phyloP scores from a whole-genome alignment of 2,113 vertebrate species.

The Eupsittula cactorum region DNA sequence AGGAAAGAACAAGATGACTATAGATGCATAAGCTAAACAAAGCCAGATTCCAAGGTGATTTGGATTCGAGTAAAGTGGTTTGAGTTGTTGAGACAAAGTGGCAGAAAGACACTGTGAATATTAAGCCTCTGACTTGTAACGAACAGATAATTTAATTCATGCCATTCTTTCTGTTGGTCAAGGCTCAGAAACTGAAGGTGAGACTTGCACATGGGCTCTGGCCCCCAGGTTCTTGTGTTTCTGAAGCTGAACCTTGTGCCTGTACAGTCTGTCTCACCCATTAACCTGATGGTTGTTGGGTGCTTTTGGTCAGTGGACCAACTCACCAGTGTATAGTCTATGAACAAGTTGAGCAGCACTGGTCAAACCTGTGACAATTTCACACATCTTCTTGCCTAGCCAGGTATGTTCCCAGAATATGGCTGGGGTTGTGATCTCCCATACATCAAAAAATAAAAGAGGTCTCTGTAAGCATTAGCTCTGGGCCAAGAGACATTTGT shows the following conservation, averaged over 20 bases:
- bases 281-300: neutral
- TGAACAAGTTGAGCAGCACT: neutral
- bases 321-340: accelerated
- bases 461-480: neutral
- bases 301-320: neutral
- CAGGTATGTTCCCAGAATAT: neutral
- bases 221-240: neutral
- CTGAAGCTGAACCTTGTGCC: neutral
- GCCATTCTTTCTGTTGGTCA: neutral
- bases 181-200: neutral
- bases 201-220: neutral
- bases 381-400: neutral
- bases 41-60: neutral
- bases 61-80: neutral
- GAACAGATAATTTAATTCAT: neutral
- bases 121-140: neutral
- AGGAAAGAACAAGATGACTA: neutral
- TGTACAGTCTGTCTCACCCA: neutral
- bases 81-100: neutral
- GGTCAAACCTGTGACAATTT: neutral
- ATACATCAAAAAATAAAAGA: neutral
- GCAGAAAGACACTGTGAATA: neutral
- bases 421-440: neutral
- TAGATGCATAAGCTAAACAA: neutral
- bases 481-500: neutral